Percentiles rank a stretch among this genome's conserved stretches.
These are phyloP conservation scores for Enhydra lutris DNA, from an alignment of 2,113 vertebrate genomes.

Conservation along the genomic window DNA sequence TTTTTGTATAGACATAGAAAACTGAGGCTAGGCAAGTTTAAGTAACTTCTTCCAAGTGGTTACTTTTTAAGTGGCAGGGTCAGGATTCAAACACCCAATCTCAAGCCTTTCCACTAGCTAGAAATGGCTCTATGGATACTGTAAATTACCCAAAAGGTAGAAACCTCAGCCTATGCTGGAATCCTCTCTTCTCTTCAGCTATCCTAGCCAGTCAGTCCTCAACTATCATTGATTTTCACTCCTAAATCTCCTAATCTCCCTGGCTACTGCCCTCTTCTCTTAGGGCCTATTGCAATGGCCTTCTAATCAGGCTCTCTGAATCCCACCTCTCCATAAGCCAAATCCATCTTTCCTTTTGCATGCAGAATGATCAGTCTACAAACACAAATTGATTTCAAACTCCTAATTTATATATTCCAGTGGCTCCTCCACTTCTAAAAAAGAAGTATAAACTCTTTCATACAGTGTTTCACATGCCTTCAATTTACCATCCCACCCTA, in stretches of 20 bases:
- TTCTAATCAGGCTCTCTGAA: not conserved
- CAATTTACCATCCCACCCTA: not conserved
- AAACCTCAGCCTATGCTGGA: not conserved
- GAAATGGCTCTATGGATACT: not conserved
- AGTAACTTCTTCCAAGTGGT: not conserved
- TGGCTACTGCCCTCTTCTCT: not conserved
- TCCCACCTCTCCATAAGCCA: not conserved
- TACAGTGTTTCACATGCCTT: not conserved
- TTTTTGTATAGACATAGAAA: not conserved
- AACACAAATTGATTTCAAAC: not conserved
- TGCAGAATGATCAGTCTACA: not conserved
- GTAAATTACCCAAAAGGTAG: not conserved
- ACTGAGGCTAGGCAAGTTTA: not conserved
- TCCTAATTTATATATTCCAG: not conserved
- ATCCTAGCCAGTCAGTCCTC: not conserved
- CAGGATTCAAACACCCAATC: not conserved
- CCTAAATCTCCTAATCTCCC: not conserved
- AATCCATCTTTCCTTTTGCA: not conserved
- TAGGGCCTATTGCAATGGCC: not conserved
- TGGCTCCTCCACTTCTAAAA: not conserved
- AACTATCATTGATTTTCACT: conserved; percentile 43
- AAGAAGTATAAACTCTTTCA: not conserved
- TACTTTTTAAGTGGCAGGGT: not conserved
- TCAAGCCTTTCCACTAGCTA: not conserved
- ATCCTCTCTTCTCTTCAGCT: not conserved